Evolutionary conservation across 2,797 vertebrate genomes (phyloP).

Genomic region (Pseudochirops cupreus): DNA sequence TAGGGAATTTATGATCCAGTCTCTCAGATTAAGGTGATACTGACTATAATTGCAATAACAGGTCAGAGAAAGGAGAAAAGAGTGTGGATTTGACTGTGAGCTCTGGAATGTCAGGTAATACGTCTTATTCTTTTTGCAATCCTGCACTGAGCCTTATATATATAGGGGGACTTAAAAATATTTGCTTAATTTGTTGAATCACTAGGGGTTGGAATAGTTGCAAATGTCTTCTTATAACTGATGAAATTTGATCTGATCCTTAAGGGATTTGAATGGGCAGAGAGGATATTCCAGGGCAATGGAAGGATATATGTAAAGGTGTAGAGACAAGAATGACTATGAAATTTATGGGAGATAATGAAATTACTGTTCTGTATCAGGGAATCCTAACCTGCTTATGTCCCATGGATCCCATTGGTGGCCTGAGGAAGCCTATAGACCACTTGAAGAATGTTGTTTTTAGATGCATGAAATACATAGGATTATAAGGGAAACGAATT

Average conservation of each 20-base stretch:
- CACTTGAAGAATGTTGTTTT: background rate
- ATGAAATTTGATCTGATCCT: background rate
- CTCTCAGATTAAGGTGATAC: background rate
- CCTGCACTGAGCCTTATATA: background rate
- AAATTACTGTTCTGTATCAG: background rate
- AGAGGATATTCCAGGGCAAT: background rate
- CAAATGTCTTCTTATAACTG: background rate
- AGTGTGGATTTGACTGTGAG: background rate
- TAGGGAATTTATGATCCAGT: background rate
- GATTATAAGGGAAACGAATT: background rate
- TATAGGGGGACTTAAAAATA: background rate
- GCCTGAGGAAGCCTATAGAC: background rate
- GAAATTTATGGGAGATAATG: background rate
- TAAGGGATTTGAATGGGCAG: background rate
- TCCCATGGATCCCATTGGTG: background rate
- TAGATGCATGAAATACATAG: background rate
- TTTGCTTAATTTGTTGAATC: background rate
- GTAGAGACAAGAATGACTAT: background rate
- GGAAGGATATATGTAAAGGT: background rate
- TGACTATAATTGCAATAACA: background rate
- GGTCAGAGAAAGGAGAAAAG: background rate
- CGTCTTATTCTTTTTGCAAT: background rate
- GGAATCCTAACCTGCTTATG: background rate
- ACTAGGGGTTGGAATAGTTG: background rate
- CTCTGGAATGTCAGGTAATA: background rate